phyloP scores from a whole-genome alignment of 2,888 invertebrate genomes.

The Tetrapedia diversipes region DNA sequence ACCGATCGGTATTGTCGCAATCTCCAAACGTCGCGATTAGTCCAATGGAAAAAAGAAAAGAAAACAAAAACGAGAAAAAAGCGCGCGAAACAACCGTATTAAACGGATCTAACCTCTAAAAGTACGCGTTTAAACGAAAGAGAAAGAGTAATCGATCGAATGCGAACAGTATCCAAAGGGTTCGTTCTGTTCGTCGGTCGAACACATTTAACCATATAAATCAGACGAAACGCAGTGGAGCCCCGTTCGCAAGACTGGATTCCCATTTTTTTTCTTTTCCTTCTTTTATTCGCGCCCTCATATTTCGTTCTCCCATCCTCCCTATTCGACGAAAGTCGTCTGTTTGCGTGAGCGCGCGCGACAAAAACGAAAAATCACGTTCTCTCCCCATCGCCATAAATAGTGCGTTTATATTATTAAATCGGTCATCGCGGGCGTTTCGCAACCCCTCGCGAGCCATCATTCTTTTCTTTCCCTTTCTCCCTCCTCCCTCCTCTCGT shows the following conservation, averaged over 20 bases:
- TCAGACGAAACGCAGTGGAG: constrained; percentile 53
- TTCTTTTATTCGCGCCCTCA: constrained; percentile 1
- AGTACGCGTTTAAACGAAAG: constrained; percentile 55
- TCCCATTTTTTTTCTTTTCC: background rate
- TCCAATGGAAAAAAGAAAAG: constrained; percentile 21
- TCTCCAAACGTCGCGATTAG: constrained; percentile 66
- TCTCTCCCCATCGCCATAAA: constrained; percentile 70
- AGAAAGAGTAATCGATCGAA: constrained; percentile 58
- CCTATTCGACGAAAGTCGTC: background rate
- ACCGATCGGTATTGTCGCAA: constrained; percentile 76
- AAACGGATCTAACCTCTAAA: constrained; percentile 60
- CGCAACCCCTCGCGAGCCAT: constrained; percentile 63
- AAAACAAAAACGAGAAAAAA: background rate
- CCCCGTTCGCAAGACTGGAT: constrained; percentile 47
- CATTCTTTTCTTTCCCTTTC: constrained; percentile 51
- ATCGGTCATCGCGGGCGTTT: constrained; percentile 72
- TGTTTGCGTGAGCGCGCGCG: constrained; percentile 5
- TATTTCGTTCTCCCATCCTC: background rate
- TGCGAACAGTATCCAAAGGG: constrained; percentile 56
- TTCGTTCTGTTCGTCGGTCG: constrained; percentile 37
- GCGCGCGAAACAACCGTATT: constrained; percentile 52
- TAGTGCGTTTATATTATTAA: constrained; percentile 75
- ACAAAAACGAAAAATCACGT: constrained; percentile 37
- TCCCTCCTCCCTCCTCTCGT: background rate
- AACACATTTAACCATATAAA: constrained; percentile 39